Evolutionary conservation across 92 coral and sea anemone genomes (phyloP).

Genomic region (Micromussa lordhowensis): DNA sequence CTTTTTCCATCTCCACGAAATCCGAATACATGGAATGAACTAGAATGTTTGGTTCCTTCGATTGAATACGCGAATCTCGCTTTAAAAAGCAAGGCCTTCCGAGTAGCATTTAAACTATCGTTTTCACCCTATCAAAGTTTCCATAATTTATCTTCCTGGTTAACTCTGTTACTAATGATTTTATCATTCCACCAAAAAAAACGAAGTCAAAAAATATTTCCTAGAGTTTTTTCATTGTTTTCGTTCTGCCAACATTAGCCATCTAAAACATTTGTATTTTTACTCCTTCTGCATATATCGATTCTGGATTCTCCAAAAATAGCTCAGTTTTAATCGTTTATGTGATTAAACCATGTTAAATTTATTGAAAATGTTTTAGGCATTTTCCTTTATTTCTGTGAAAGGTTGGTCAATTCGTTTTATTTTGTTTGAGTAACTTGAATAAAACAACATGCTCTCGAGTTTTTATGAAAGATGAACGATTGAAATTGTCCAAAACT

Average conservation of each 20-base stretch:
- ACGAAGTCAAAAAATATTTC: neutral
- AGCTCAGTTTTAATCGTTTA: neutral
- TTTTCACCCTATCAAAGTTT: neutral
- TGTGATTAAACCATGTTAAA: neutral
- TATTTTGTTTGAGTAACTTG: neutral
- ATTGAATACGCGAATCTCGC: neutral
- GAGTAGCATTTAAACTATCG: neutral
- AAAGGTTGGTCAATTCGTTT: neutral
- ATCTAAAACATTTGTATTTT: neutral
- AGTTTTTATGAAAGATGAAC: neutral
- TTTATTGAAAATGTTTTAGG: neutral
- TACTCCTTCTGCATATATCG: neutral
- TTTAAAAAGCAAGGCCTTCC: neutral
- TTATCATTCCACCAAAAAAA: neutral
- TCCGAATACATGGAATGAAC: neutral
- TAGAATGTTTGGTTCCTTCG: neutral
- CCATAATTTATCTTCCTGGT: neutral
- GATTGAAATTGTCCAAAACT: neutral
- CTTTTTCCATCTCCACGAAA: neutral
- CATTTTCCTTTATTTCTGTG: neutral
- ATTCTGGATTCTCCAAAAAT: neutral
- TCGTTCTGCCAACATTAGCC: neutral
- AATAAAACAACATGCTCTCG: neutral
- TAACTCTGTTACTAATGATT: neutral
- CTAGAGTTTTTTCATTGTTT: neutral